Evolutionary conservation across 1,140 invertebrate species (phyloP), one percentile per base, ranked within the genome.

Genomic region (Sipha flava): DNA sequence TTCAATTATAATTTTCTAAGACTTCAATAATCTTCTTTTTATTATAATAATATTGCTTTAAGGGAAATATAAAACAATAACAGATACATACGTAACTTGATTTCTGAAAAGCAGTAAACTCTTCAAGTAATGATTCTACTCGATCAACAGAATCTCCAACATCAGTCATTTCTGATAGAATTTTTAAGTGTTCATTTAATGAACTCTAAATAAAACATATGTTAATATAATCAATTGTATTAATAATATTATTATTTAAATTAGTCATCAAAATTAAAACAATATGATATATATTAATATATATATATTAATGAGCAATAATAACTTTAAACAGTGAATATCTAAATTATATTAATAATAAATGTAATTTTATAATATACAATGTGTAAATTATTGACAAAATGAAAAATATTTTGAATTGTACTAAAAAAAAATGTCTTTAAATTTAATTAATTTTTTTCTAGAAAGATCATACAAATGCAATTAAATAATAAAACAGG

Each of bases 81-180:
- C n/a, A 64, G 70, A 62, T 81, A 86, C 86, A 83, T 86, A 91
- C 90, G 86, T 89, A 88, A 85, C 92, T 93, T 72, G 91, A 85
- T 85, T 90, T 89, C 85, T 94, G 91, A 87, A 95, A 94, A 34
- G 90, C 86, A 77, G 90, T 87, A 26, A 93, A 92, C 83, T 96
- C 93, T 82, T 89, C 87, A 47, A 95, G 89, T 26, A 96, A 88
- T 68, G 88, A 88, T 70, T 95, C 92, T 1, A 96, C 92, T 81
- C 92, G 88, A 57, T 86, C 86, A 18, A 94, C 90, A 34, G 92
- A 94, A 84, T 96, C 94, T 10, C 95, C 95, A 62, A 94, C 89
- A 85, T 96, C 94, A 1, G 90, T 93, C 91, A 96, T 92, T 77
- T 93, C 91, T 72, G 90, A 89, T n/a, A 91, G 87, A 9, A 88